Evolutionary conservation across 1,140 invertebrate species (phyloP).

Genomic region (Uloborus diversus): DNA sequence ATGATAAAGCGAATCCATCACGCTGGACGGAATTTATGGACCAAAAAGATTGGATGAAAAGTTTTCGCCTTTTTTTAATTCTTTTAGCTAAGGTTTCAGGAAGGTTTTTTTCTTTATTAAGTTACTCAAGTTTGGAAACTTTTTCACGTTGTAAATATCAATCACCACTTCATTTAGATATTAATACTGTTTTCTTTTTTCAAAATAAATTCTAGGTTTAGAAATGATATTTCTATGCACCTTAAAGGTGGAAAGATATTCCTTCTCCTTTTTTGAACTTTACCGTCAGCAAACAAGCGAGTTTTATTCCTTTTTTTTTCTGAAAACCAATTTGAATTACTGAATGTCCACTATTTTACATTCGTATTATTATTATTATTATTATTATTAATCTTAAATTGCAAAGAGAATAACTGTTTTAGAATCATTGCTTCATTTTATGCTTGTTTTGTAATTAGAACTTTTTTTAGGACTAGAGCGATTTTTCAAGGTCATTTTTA

Average conservation of each 20-base stretch:
- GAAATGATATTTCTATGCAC: neutral
- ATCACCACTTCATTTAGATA: conserved; percentile 43
- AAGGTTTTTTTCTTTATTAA: conserved; percentile 31
- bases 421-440: too few species aligned
- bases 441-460: too few species aligned
- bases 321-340: too few species aligned
- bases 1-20: conserved; percentile 55
- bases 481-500: too few species aligned
- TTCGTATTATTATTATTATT: too few species aligned
- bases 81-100: neutral
- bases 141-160: conserved; percentile 35
- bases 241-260: neutral
- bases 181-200: conserved; percentile 10
- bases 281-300: too few species aligned
- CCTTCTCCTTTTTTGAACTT: neutral
- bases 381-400: too few species aligned
- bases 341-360: too few species aligned
- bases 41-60: conserved; percentile 44
- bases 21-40: conserved; percentile 49
- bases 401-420: too few species aligned
- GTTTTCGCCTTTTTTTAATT: conserved; percentile 25
- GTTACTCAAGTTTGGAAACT: conserved; percentile 24
- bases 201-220: neutral
- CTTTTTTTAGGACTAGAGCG: too few species aligned
- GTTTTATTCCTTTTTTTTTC: too few species aligned